phyloP scores from a whole-genome alignment of 2,797 vertebrate genomes.

The Pogonophryne albipinna region DNA sequence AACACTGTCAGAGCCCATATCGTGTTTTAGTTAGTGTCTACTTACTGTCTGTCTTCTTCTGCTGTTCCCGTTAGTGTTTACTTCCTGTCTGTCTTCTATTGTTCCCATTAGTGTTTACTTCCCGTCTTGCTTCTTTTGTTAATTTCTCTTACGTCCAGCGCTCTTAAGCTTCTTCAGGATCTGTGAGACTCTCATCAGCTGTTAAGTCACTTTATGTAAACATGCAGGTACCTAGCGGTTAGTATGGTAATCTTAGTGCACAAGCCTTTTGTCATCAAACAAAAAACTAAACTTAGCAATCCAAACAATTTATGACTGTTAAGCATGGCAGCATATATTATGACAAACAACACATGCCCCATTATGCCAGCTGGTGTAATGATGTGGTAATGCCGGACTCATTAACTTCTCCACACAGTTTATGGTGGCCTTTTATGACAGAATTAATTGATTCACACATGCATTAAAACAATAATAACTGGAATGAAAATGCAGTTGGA shows the following conservation, averaged over 20 bases:
- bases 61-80: too few relatives aligned
- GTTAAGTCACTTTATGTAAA: neutral
- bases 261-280: constrained; percentile 46
- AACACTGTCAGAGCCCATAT: too few relatives aligned
- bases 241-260: neutral
- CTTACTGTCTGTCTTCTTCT: too few relatives aligned
- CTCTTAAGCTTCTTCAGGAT: neutral
- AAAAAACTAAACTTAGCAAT: constrained; percentile 84
- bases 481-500: constrained; percentile 92
- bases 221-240: neutral
- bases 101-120: too few relatives aligned
- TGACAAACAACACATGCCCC: constrained; percentile 99
- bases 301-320: constrained; percentile 95
- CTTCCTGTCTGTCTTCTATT: too few relatives aligned
- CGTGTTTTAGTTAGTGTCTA: too few relatives aligned
- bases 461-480: constrained; percentile 99
- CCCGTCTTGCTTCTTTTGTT: too few relatives aligned
- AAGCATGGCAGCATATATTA: constrained; percentile 96
- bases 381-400: constrained; percentile 98
- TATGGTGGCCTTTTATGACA: constrained; percentile 95
- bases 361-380: constrained; percentile 98
- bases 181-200: neutral
- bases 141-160: too few relatives aligned
- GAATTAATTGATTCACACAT: constrained; percentile 99
- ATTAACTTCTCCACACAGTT: constrained; percentile 99